Percentiles rank a stretch among this genome's conserved stretches.
Evolutionary conservation across 1,140 invertebrate genomes (phyloP).

Genomic region (Linepithema humile): DNA sequence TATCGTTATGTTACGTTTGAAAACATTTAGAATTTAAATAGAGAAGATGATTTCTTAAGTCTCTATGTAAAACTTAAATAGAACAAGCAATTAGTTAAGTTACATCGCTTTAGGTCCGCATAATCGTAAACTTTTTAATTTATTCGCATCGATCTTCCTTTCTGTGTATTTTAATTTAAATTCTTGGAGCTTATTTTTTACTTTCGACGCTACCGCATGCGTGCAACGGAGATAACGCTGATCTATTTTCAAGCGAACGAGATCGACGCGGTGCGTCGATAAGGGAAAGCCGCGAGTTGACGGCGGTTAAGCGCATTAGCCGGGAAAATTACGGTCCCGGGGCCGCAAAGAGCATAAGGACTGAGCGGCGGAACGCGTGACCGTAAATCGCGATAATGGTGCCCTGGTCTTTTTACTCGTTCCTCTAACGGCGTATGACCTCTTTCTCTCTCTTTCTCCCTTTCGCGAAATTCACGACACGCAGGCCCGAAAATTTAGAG

Average conservation of each 20-base stretch:
- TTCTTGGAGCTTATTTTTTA: no score
- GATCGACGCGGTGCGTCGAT: constrained; percentile 63
- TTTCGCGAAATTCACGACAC: constrained; percentile 22
- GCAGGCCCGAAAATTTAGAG: constrained; percentile 40
- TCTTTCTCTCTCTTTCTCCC: constrained; percentile 23
- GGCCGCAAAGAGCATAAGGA: constrained; percentile 26
- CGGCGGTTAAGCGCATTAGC: constrained; percentile 58
- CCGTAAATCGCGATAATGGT: constrained; percentile 62
- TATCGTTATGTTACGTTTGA: background rate
- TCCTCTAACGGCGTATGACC: background rate
- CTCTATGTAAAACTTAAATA: background rate
- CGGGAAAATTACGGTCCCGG: constrained; percentile 56
- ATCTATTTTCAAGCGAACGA: constrained; percentile 67
- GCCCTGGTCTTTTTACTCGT: constrained; percentile 45
- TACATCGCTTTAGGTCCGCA: background rate
- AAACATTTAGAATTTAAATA: background rate
- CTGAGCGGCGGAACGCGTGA: constrained; percentile 29
- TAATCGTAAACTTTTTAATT: background rate
- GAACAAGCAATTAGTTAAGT: no score
- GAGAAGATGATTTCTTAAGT: background rate
- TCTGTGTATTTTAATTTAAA: background rate
- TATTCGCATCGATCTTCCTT: background rate
- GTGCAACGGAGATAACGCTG: background rate
- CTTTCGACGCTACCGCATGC: background rate
- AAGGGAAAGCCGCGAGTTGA: constrained; percentile 33